Evolutionary conservation across 2,888 invertebrate species (phyloP).

Genomic region (Platynereis dumerilii): DNA sequence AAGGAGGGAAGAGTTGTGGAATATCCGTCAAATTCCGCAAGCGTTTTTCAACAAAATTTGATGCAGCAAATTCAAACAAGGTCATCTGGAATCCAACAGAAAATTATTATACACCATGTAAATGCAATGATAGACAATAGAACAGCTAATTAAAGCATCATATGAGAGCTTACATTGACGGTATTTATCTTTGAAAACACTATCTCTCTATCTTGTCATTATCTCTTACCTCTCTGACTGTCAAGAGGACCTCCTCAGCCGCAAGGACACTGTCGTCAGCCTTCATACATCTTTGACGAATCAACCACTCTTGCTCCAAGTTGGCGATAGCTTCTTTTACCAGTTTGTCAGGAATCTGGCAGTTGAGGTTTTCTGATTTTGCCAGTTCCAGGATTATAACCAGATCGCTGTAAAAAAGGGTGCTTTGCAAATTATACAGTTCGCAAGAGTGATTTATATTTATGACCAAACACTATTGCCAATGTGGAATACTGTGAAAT

Average conservation of each 20-base stretch:
- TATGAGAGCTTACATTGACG: too few species aligned
- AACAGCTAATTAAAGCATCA: too few species aligned
- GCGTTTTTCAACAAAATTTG: conserved; percentile 41
- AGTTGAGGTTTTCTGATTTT: conserved; percentile 32
- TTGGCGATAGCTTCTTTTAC: conserved; percentile 20
- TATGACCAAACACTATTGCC: too few species aligned
- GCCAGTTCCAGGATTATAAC: conserved; percentile 49
- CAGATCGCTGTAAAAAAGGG: conserved; percentile 49
- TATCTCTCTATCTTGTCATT: too few species aligned
- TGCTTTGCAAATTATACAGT: too few species aligned
- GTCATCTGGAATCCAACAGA: conserved; percentile 44
- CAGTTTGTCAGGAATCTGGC: conserved; percentile 22
- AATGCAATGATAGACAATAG: too few species aligned
- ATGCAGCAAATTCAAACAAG: conserved; percentile 45
- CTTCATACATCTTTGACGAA: neutral
- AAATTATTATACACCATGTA: too few species aligned
- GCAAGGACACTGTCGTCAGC: neutral
- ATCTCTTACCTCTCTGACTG: conserved; percentile 24
- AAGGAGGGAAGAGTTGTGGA: conserved; percentile 48
- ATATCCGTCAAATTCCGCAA: conserved; percentile 40
- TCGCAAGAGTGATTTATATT: too few species aligned
- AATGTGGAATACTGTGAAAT: too few species aligned
- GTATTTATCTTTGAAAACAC: too few species aligned
- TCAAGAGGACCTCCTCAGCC: neutral
- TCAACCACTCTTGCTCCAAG: conserved; percentile 26